phyloP scores from a whole-genome alignment of 2,113 vertebrate species.

The Melozone crissalis region DNA sequence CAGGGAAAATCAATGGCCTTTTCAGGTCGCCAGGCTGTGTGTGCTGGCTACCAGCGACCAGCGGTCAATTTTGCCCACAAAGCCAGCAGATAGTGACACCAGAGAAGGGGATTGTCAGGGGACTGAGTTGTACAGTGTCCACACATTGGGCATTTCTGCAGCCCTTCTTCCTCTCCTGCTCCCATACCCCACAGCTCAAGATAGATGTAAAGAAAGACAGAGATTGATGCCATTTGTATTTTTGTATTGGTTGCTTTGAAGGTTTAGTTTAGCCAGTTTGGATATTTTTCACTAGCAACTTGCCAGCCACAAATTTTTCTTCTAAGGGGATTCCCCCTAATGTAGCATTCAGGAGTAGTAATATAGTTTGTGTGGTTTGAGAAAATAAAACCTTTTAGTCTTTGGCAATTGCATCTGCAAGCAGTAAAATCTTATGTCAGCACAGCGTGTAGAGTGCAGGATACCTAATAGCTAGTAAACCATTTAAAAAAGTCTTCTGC shows the following conservation, averaged over 20 bases:
- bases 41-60: neutral
- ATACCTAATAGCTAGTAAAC: conserved; percentile 32
- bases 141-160: neutral
- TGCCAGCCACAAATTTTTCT: neutral
- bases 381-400: conserved; percentile 53
- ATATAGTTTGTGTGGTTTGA: neutral
- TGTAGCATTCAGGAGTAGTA: neutral
- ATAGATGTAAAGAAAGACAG: neutral
- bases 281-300: neutral
- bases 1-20: conserved; percentile 35
- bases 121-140: fast-evolving
- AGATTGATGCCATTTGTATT: neutral
- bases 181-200: neutral
- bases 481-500: conserved; percentile 2
- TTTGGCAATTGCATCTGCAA: conserved; percentile 54
- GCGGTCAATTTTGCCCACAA: neutral
- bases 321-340: neutral
- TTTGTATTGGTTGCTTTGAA: neutral
- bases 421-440: conserved; percentile 33
- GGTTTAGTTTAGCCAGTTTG: neutral
- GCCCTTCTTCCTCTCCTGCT: neutral
- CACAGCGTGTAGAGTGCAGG: neutral
- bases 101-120: neutral
- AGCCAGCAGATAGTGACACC: neutral
- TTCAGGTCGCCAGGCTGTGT: neutral